Evolutionary conservation across 2,797 vertebrate species (phyloP).

Genomic region (Micromesistius poutassou): DNA sequence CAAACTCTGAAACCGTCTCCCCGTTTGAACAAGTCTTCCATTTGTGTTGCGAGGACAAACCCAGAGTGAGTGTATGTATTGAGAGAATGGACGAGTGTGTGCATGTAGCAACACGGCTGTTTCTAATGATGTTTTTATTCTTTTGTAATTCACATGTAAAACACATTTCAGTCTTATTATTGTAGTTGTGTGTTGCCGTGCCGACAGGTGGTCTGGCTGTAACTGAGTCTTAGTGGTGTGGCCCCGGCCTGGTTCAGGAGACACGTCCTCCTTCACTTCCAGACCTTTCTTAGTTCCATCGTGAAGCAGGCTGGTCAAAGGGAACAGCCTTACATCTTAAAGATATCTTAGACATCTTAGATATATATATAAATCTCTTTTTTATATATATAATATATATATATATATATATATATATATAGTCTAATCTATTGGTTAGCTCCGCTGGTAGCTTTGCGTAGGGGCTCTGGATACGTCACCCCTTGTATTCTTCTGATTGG

Average conservation of each 20-base stretch:
- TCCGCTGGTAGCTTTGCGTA: no score
- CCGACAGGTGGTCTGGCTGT: conserved; percentile 41
- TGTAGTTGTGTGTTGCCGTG: conserved; percentile 18
- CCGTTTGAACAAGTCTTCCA: conserved; percentile 53
- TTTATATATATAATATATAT: no score
- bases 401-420: no score
- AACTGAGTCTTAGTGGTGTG: conserved; percentile 34
- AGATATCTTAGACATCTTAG: no score
- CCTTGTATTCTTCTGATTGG: no score
- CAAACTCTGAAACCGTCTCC: conserved; percentile 30
- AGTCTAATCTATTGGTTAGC: no score
- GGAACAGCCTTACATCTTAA: not conserved
- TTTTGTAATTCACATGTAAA: conserved; percentile 22
- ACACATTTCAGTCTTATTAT: conserved; percentile 33
- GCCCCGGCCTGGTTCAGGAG: conserved; percentile 13
- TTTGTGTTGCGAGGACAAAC: conserved; percentile 34
- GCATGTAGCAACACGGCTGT: conserved; percentile 33
- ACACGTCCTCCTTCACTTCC: conserved; percentile 30
- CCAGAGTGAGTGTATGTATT: conserved; percentile 37
- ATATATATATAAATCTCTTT: no score
- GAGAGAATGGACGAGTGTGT: conserved; percentile 20
- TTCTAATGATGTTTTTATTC: conserved; percentile 10
- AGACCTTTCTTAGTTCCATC: not conserved
- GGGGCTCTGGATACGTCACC: no score
- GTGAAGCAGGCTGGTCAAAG: not conserved